Percentiles rank a stretch among this genome's conserved stretches.
Evolutionary conservation across 2,888 invertebrate genomes (phyloP).

Genomic region (Ornithoptera alexandrae): DNA sequence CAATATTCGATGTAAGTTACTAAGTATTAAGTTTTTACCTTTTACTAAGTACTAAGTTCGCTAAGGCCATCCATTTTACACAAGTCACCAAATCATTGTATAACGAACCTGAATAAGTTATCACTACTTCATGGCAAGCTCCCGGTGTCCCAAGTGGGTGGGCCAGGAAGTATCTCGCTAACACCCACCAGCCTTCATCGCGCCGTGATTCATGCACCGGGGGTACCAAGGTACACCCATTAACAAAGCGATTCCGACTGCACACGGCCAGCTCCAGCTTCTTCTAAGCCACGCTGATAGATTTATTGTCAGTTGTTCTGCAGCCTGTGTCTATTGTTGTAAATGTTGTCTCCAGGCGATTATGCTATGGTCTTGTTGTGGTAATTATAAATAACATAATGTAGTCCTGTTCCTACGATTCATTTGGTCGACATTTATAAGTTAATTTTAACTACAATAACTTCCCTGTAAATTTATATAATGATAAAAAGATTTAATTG

Average conservation of each 20-base stretch:
- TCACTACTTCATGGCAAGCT: slow-evolving; percentile 29
- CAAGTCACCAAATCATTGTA: neutral
- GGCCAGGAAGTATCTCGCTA: slow-evolving; percentile 64
- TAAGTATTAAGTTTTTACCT: too few species aligned
- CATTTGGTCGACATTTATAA: too few species aligned
- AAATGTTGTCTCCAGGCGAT: slow-evolving; percentile 19
- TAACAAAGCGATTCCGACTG: slow-evolving; percentile 29
- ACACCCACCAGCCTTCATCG: slow-evolving; percentile 73
- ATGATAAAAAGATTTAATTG: too few species aligned
- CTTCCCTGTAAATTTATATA: too few species aligned
- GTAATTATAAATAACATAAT: slow-evolving; percentile 10
- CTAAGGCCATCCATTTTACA: neutral
- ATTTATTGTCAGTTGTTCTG: slow-evolving; percentile 30
- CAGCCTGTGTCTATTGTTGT: slow-evolving; percentile 22
- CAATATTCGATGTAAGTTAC: too few species aligned
- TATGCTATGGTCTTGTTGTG: slow-evolving; percentile 22
- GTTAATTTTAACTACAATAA: too few species aligned
- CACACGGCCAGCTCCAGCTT: slow-evolving; percentile 19
- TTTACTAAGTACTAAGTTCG: too few species aligned
- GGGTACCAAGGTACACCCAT: slow-evolving; percentile 23
- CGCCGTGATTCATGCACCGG: slow-evolving; percentile 62
- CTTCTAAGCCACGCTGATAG: slow-evolving; percentile 30
- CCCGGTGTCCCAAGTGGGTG: slow-evolving; percentile 58
- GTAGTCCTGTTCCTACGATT: neutral
- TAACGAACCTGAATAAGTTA: neutral